These are phyloP conservation scores for Cosmia pyralina DNA, from an alignment of 2,888 invertebrate genomes.

Conservation along the genomic window DNA sequence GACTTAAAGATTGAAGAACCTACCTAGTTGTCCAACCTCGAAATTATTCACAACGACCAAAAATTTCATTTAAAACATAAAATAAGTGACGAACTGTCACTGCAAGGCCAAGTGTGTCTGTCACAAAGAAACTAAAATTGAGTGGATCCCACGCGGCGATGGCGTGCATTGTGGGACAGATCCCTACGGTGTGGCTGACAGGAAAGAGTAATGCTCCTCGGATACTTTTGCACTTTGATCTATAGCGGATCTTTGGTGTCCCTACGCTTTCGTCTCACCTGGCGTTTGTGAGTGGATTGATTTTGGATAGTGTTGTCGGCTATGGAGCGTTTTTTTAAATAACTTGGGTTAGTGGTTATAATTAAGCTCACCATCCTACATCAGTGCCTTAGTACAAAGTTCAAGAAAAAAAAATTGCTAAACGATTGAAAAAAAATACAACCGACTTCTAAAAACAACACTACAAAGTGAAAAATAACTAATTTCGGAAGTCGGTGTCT, in stretches of 20 bases:
- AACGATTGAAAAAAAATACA: no score
- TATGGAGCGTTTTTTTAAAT: no score
- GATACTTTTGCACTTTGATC: conserved; percentile 84
- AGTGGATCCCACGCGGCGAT: conserved; percentile 52
- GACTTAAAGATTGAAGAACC: no score
- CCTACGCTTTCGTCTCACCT: conserved; percentile 38
- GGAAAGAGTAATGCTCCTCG: conserved; percentile 77
- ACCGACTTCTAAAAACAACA: no score
- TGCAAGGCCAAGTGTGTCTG: conserved; percentile 52
- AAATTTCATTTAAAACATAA: conserved; percentile 22
- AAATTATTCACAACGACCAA: background rate
- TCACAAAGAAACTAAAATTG: conserved; percentile 65
- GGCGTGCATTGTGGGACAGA: conserved; percentile 61
- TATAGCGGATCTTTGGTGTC: conserved; percentile 70
- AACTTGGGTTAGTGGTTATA: no score
- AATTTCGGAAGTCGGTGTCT: no score
- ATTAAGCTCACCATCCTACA: no score
- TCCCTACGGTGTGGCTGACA: conserved; percentile 75
- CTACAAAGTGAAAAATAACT: no score
- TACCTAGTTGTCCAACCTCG: no score
- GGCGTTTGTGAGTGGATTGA: conserved; percentile 36
- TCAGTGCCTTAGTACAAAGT: background rate
- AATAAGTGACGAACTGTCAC: conserved; percentile 27
- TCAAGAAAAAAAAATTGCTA: no score
- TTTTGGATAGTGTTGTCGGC: background rate